Base-by-base conservation (phyloP, 2,113 vertebrate genomes). In the Leuciscus idus region DNA sequence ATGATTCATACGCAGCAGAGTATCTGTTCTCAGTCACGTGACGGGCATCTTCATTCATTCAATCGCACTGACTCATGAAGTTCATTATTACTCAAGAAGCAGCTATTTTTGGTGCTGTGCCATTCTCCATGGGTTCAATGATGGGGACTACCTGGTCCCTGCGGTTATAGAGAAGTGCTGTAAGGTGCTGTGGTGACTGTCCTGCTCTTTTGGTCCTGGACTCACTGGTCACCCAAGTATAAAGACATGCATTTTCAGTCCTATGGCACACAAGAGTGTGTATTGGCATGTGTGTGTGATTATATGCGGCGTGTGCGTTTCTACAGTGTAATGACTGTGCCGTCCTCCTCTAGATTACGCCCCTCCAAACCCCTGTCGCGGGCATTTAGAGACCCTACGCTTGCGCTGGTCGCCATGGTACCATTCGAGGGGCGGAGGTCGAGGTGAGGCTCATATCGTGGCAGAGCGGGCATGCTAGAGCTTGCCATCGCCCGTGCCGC, bases 251-350 rank as follows among this genome's bases (percentile, higher is more conserved):
- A 33, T 82, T 62, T 64, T 87, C 76, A 87, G 83, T 91, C 64
- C 87, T 90, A 92, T 93, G 93, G 93, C 94, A 94, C 92, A 83
- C 72, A 59, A 84, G 76, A 80, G 43, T 30, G 19, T 55, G 77
- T 84, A 64, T 70, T 81, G 50, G 66, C 46, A 46, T 74, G 81
- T 82, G 86, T 83, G 66, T 83, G 66, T 55, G 76, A 75, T 28
- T 59, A 30, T 84, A 39, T 73, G 26, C 62, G 39, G 12, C 74
- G 50, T 55, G 30, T 50, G 57, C 11, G 64, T 85, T 36, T 85
- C 95, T 97, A 99, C 82, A 99, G 95, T 0, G 98, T 99, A 88
- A 99, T 98, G 75, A 99, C 95, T 0, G 98, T 99, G 33, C 98
- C 98, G 0, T 99, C 98, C 91, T 99, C 98, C 92, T 99, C 98